phyloP scores from a whole-genome alignment of 1,140 invertebrate genomes.

The Atopsyche davidsoni region DNA sequence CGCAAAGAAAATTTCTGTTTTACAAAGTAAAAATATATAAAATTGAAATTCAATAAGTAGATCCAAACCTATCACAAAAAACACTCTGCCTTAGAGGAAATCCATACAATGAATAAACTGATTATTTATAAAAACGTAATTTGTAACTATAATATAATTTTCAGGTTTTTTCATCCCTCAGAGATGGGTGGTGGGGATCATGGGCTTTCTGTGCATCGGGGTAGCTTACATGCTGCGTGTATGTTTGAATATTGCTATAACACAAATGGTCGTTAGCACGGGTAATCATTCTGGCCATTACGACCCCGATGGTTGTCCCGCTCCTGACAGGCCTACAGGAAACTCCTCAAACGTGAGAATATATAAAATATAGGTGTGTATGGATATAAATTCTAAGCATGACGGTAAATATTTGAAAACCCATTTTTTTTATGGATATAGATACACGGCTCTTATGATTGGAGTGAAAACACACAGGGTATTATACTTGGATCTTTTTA shows the following conservation, averaged over 20 bases:
- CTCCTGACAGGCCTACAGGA: conserved; percentile 13
- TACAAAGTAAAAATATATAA: too few relatives aligned
- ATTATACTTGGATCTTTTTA: conserved; percentile 56
- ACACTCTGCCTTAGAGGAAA: not conserved
- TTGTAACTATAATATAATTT: conserved; percentile 17
- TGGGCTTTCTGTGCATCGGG: conserved; percentile 75
- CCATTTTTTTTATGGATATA: not conserved
- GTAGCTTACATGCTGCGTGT: conserved; percentile 84
- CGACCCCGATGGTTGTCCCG: conserved; percentile 39
- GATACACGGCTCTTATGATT: conserved; percentile 45
- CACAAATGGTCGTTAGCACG: conserved; percentile 65
- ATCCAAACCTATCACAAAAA: not conserved
- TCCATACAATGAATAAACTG: not conserved
- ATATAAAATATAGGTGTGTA: not conserved
- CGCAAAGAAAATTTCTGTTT: too few relatives aligned
- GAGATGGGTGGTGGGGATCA: conserved; percentile 66
- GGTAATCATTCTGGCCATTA: conserved; percentile 33
- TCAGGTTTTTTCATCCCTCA: conserved; percentile 60
- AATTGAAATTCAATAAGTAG: not conserved
- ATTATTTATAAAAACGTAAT: not conserved
- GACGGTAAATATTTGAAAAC: not conserved
- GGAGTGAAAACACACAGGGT: conserved; percentile 55
- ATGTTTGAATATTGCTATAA: conserved; percentile 82
- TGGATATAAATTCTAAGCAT: conserved; percentile 25
- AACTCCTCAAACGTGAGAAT: conserved; percentile 10